Percentiles rank a stretch among this genome's conserved stretches.
Conservation (phyloP, 2,113 vertebrate genomes). For the Terrapene triunguis region DNA sequence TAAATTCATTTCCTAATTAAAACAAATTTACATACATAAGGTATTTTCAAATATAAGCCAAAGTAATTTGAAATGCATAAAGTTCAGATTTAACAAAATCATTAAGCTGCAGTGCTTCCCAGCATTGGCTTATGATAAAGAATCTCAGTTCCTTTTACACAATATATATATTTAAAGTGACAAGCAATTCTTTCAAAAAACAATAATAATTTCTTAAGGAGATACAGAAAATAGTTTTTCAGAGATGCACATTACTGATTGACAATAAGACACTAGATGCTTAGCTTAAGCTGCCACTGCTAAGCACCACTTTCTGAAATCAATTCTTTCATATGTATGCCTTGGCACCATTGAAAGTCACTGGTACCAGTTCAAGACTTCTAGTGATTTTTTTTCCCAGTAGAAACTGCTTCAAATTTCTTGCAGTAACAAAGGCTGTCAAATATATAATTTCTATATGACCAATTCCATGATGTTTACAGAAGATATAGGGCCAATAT, state of each 20-base stretch:
- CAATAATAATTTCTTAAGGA: too few species aligned
- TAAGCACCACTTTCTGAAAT: constrained; percentile 54
- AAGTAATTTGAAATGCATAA: neutral
- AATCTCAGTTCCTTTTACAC: neutral
- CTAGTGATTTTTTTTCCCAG: constrained; percentile 8
- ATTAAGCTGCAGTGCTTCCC: neutral
- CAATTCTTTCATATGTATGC: constrained; percentile 63
- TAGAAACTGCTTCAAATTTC: neutral
- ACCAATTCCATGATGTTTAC: neutral
- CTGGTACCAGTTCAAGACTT: constrained; percentile 53
- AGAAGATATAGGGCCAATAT: neutral
- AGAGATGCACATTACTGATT: constrained; percentile 58
- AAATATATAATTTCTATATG: neutral
- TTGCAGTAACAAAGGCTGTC: neutral
- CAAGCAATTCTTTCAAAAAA: neutral
- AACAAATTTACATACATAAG: neutral
- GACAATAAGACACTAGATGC: constrained; percentile 56
- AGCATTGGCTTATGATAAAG: neutral
- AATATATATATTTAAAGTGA: neutral
- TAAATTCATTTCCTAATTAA: constrained; percentile 79
- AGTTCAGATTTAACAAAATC: neutral
- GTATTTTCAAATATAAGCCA: neutral
- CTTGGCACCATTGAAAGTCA: constrained; percentile 30
- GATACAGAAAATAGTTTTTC: constrained; percentile 27
- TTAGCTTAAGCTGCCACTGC: constrained; percentile 46